Percentiles rank a stretch among this genome's conserved stretches.
Evolutionary conservation across 1,140 invertebrate genomes (phyloP).

Genomic region (Bradysia coprophila): DNA sequence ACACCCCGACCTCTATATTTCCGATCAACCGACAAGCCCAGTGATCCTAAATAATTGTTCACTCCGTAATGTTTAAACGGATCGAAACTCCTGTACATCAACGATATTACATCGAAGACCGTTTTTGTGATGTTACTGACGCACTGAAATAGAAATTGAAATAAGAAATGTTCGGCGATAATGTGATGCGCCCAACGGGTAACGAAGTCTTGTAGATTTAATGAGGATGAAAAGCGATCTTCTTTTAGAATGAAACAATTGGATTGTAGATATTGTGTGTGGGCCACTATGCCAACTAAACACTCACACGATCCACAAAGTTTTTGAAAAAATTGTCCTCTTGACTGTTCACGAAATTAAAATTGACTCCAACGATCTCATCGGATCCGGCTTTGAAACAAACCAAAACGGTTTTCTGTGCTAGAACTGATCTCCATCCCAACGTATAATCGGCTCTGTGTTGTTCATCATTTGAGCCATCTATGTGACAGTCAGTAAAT

Average conservation of each 20-base stretch:
- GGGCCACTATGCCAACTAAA: too few relatives aligned
- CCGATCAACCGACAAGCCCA: background rate
- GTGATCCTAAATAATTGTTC: background rate
- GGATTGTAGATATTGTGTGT: too few relatives aligned
- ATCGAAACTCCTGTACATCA: background rate
- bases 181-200: too few relatives aligned
- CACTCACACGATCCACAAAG: background rate
- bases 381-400: background rate
- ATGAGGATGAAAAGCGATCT: too few relatives aligned
- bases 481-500: too few relatives aligned
- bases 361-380: conserved; percentile 1
- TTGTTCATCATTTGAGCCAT: background rate
- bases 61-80: background rate
- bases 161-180: background rate
- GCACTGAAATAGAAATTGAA: too few relatives aligned
- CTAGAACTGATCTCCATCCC: background rate
- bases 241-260: too few relatives aligned
- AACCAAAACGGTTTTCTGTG: background rate
- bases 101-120: background rate
- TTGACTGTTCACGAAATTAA: background rate
- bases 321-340: background rate
- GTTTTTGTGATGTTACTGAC: background rate
- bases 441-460: background rate
- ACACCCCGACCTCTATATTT: background rate
- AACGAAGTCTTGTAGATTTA: too few relatives aligned